Base-by-base conservation (phyloP, 2,113 vertebrate species). In the Brachirus orientalis region DNA sequence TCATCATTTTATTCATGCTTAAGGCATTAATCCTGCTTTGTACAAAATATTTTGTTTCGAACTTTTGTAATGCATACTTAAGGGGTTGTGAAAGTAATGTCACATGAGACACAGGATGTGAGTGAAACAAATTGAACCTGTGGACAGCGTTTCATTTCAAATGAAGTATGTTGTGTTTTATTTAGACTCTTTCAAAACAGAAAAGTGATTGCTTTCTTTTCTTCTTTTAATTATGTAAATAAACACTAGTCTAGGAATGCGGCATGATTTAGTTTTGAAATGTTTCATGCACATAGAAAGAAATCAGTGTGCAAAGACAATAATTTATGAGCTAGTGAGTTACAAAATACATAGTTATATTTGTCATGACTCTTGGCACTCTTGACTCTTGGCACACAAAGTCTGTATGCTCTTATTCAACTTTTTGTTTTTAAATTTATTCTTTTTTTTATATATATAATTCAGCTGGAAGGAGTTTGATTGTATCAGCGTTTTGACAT, bases 21-120 rank as follows among this genome's bases (percentile, higher is more conserved):
- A 1, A 10, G n/a, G n/a, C n/a, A n/a, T n/a, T n/a, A n/a, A n/a
- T n/a, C n/a, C n/a, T n/a, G n/a, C n/a, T n/a, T 6, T 18, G 28
- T 43, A 14, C 6, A 9, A 52, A 19, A 52, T 7, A 6, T 54
- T 18, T 63, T 37, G 13, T 38, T 40, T 54, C 4, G 3, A 56
- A 1, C 13, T 28, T 28, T 28, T 28, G 3, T 4, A 28, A 28
- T 3, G 3, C 28, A 28, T 36, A 62, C 10, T 18, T 55, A 28
- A 28, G 28, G 7, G n/a, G 47, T 52, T 55, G 55, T 65, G 13
- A 38, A 51, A 45, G 43, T 6, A 51, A 46, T 54, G 28, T 18
- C 56, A 10, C 6, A 44, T 61, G 10, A 73, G 52, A 56, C 18
- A 8, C 33, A 0, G 37, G 22, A 55, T 48, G 1, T 28, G 22